Conservation (phyloP, 2,888 invertebrate species). For the Biston stratarius region DNA sequence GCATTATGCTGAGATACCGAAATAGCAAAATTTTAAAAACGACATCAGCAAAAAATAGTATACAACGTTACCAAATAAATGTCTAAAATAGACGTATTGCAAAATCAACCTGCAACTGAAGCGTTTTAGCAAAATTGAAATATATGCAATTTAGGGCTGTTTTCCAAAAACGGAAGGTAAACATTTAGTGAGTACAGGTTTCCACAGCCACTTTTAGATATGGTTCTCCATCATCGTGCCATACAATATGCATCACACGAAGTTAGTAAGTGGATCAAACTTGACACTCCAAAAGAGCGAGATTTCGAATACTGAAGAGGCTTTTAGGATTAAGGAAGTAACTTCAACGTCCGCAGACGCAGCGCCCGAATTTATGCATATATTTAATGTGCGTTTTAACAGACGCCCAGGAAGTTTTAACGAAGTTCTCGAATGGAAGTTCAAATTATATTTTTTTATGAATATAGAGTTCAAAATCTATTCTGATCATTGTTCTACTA, state of each 20-base stretch:
- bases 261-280: conserved; percentile 49
- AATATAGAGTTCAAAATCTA: conserved; percentile 6
- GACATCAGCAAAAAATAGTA: too few species aligned
- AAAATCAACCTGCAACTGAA: not conserved
- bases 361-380: conserved; percentile 37
- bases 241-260: conserved; percentile 31
- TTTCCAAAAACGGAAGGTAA: not conserved
- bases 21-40: too few species aligned
- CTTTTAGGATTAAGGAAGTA: conserved; percentile 51
- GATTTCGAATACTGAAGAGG: conserved; percentile 40
- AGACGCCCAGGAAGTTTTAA: conserved; percentile 8
- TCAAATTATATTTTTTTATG: conserved; percentile 5
- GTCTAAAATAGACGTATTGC: not conserved
- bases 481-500: not conserved
- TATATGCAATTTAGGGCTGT: conserved; percentile 7
- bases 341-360: conserved; percentile 41
- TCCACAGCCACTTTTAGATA: conserved; percentile 6
- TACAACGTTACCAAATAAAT: not conserved
- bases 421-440: conserved; percentile 11
- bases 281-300: conserved; percentile 44
- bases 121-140: not conserved
- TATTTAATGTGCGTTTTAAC: conserved; percentile 24
- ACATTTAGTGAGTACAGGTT: not conserved
- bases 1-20: too few species aligned
- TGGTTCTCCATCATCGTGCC: not conserved